These are phyloP conservation scores for Anhinga rufa DNA, from an alignment of 2,113 vertebrate genomes.

Conservation along the genomic window DNA sequence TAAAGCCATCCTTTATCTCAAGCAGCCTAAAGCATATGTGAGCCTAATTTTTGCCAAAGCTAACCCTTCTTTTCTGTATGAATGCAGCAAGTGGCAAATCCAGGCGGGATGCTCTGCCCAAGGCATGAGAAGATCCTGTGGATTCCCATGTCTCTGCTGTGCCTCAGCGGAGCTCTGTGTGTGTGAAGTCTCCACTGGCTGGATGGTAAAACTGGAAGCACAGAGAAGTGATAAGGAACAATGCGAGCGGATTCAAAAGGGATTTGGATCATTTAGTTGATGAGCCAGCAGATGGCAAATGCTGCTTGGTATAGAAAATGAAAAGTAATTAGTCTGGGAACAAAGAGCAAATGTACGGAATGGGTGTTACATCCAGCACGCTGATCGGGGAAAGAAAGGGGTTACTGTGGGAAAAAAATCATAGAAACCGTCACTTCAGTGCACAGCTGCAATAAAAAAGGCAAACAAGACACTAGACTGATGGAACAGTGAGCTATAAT, in stretches of 20 bases:
- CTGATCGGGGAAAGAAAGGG: neutral
- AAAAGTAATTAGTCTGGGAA: slow-evolving; percentile 43
- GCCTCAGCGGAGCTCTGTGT: neutral
- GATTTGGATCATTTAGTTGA: slow-evolving; percentile 49
- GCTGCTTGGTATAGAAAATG: slow-evolving; percentile 28
- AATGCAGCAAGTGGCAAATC: neutral
- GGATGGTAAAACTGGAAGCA: neutral
- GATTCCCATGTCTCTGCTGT: neutral
- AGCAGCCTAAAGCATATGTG: neutral
- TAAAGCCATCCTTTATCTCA: neutral
- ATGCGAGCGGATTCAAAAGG: neutral
- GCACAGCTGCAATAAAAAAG: slow-evolving; percentile 61
- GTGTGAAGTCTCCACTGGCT: neutral
- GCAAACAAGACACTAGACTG: slow-evolving; percentile 34
- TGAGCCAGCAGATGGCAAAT: slow-evolving; percentile 54
- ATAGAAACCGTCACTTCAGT: slow-evolving; percentile 20
- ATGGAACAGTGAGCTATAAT: slow-evolving; percentile 20
- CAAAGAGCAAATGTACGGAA: slow-evolving; percentile 38
- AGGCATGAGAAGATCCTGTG: neutral
- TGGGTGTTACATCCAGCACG: neutral
- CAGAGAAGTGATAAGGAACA: neutral
- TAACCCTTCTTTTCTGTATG: neutral
- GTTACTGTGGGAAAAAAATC: slow-evolving; percentile 1
- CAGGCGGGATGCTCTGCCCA: neutral
- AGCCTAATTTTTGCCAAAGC: neutral